Base-by-base conservation (phyloP, 30 jellyfish, hydroid and myxozoan species). In the Clytia hemisphaerica region DNA sequence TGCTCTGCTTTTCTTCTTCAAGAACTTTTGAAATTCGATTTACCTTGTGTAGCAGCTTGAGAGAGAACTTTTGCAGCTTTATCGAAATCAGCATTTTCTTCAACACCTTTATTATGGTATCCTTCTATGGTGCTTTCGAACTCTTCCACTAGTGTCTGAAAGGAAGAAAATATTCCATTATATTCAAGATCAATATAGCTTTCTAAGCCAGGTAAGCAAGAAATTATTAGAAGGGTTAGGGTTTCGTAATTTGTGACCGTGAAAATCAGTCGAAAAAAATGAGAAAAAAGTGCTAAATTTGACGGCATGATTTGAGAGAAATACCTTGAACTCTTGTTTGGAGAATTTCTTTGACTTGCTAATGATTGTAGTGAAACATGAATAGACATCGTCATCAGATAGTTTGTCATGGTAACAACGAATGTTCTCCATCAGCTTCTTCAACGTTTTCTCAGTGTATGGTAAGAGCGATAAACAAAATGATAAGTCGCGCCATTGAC, bases 401-500 rank as follows among this genome's bases (percentile, higher is more conserved):
- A 92, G 81, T 29, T 83, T 60, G 38, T 79, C 94, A 66, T 92
- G 95, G 46, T 51, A 92, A 61, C 95, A 82, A 2, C 79, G 79
- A 35, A 92, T 51, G 70, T 92, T 92, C 37, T 92, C 99, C 57
- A 61, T 78, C 16, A 92, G 49, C 54, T 78, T 92, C 70, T 81
- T 83, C 69, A 92, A 77, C 21, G 92, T 58, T 40, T 92, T 92
- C 33, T 92, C 99, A 31, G 78, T 92, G 84, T 47, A 92, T 9
- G 95, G 93, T 37, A 92, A 66, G 18, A 77, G 88, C 45, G 95
- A 68, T 7, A 92, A 50, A 68, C 99, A 92, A 59, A 27, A 92
- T 22, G 94, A 77, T 40, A 92, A 58, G 54, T 92, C 96, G 25
- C 75, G 93, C 93, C 98, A 75, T 68, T 89, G 98, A 31, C 93